These are phyloP conservation scores for Barypeithes pellucidus DNA, from an alignment of 2,888 invertebrate species.

Conservation along the genomic window DNA sequence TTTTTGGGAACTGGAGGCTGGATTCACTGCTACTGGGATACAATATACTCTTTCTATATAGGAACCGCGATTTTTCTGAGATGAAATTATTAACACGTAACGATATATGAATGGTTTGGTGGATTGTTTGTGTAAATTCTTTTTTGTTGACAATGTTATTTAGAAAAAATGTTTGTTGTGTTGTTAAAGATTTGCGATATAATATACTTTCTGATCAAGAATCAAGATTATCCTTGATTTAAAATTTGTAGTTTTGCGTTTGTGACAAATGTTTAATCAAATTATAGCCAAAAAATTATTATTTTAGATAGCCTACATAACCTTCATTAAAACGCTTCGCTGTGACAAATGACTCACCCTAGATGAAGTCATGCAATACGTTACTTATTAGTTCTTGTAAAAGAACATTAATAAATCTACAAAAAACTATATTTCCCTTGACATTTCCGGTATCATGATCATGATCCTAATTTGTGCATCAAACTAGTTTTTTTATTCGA, in stretches of 20 bases:
- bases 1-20: constrained; percentile 39
- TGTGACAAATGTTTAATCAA: no score
- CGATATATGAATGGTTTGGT: no score
- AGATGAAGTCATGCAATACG: constrained; percentile 21
- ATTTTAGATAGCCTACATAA: background rate
- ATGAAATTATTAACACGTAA: background rate
- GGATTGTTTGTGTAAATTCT: no score
- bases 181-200: no score
- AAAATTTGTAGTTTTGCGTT: no score
- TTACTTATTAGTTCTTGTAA: background rate
- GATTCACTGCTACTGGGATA: background rate
- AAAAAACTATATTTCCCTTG: background rate
- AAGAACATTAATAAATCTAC: no score
- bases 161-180: no score
- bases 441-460: background rate
- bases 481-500: background rate
- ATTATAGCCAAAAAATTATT: no score
- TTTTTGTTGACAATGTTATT: no score
- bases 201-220: no score
- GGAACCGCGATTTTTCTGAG: background rate
- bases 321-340: background rate
- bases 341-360: constrained; percentile 5
- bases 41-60: background rate
- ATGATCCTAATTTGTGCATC: background rate
- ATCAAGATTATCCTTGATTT: no score